A percentile compares a stretch with the other conserved stretches of the same genome.
These are phyloP conservation scores for Hoplias malabaricus DNA, from an alignment of 2,113 vertebrate genomes.

Conservation along the genomic window DNA sequence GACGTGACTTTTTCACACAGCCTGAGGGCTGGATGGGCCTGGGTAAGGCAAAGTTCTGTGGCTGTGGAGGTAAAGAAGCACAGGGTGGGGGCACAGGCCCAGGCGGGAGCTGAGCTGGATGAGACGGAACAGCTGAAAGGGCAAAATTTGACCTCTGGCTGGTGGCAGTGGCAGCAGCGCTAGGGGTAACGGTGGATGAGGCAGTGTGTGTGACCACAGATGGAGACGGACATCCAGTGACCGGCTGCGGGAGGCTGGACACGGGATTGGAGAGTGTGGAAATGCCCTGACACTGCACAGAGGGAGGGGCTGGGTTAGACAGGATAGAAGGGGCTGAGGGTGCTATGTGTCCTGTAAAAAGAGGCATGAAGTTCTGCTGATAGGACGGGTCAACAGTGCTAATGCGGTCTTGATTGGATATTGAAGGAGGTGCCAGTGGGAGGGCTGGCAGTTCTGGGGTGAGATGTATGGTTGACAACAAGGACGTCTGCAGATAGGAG, in stretches of 20 bases:
- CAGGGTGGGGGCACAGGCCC: conserved; percentile 50
- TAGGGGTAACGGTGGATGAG: conserved; percentile 77
- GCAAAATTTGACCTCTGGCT: conserved; percentile 72
- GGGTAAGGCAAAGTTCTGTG: conserved; percentile 77
- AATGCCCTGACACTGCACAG: conserved; percentile 56
- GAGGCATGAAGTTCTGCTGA: conserved; percentile 64
- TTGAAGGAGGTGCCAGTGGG: conserved; percentile 61
- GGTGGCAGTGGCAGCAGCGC: conserved; percentile 78
- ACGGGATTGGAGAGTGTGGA: conserved; percentile 17
- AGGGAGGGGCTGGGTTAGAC: conserved; percentile 34
- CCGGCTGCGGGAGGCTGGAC: conserved; percentile 39
- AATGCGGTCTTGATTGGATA: conserved; percentile 50
- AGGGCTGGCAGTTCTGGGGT: conserved; percentile 63
- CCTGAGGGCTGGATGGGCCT: conserved; percentile 71
- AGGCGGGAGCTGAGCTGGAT: conserved; percentile 45
- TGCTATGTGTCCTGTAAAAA: conserved; percentile 59
- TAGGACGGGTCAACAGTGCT: conserved; percentile 41
- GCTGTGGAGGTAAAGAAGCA: conserved; percentile 63
- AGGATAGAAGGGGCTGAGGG: conserved; percentile 50
- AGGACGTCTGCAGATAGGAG: conserved; percentile 69
- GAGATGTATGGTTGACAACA: conserved; percentile 72
- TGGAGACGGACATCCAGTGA: conserved; percentile 34
- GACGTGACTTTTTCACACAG: conserved; percentile 75
- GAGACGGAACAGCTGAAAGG: conserved; percentile 65
- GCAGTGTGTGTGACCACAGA: conserved; percentile 83